Evolutionary conservation across 2,797 vertebrate species (phyloP), one percentile per base, ranked within the genome.

Genomic region (Hippocampus kuda): DNA sequence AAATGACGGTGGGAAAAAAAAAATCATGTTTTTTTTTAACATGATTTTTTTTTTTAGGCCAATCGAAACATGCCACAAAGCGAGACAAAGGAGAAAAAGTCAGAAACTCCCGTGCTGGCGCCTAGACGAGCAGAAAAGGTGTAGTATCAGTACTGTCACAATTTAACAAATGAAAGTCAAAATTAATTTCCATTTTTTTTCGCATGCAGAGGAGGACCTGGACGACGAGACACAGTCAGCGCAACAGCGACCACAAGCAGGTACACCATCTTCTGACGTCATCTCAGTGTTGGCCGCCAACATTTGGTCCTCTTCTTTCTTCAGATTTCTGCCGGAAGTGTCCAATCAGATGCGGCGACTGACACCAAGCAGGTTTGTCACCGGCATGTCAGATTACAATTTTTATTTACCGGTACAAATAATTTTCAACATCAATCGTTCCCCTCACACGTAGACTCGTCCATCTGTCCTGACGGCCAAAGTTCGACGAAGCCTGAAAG

Each of bases 341-440:
- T 67, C 53, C 70, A 70, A 41, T 65, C 77, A n/a, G 73, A 77
- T 1, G 65, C 8, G 34, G 1, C 68, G 26, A 72, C 42, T 0
- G 85, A 87, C 24, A 71, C 78, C 24, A 84, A 71, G 71, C 75
- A 76, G 86, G 85, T 89, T 83, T 67, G 24, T 60, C 68, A 5
- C 30, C 13, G 4, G 41, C 63, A 1, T 26, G 56, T 2, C 22
- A 8, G 7, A 42, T 30, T 34, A 18, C 7, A 53, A 20, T 66
- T 30, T 53, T 34, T 22, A 1, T 53, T 9, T 7, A 3, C 1
- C 10, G 4, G 3, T 13, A 9, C 3, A 12, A 85, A 81, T 48
- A 60, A 18, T 68, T 66, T 56, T 11, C 26, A 24, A 67, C 12
- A 12, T 42, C 7, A 49, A 20, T n/a, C 20, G 0, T 67, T 8